Conservation (phyloP, 2,797 vertebrate species). For the Hyperoplus immaculatus region DNA sequence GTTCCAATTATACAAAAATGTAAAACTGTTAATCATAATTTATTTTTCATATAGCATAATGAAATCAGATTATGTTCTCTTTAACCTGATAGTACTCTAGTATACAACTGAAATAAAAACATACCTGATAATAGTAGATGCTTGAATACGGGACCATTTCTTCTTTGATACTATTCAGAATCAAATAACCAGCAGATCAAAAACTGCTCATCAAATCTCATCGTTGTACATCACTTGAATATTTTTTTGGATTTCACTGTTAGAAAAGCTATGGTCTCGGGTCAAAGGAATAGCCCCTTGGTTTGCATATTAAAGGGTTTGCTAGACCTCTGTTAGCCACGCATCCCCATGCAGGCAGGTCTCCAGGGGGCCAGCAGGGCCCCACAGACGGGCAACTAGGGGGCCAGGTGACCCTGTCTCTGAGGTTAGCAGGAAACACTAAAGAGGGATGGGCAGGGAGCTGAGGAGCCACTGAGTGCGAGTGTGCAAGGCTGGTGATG, state of each 20-base stretch:
- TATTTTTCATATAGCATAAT: constrained; percentile 12
- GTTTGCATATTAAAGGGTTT: constrained; percentile 82
- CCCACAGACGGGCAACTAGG: constrained; percentile 85
- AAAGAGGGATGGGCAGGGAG: constrained; percentile 86
- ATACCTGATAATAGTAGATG: constrained; percentile 36
- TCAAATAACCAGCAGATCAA: constrained; percentile 73
- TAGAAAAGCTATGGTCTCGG: constrained; percentile 78
- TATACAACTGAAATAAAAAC: constrained; percentile 41
- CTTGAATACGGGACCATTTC: constrained; percentile 38
- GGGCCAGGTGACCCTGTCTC: constrained; percentile 86
- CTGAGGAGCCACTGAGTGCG: constrained; percentile 86
- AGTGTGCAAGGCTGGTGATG: constrained; percentile 90
- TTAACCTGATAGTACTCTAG: constrained; percentile 35
- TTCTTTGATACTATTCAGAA: constrained; percentile 64
- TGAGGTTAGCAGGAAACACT: constrained; percentile 85
- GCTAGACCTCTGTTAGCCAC: constrained; percentile 80
- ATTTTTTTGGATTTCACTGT: constrained; percentile 74
- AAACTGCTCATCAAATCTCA: constrained; percentile 65
- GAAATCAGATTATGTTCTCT: constrained; percentile 35
- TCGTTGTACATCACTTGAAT: constrained; percentile 70
- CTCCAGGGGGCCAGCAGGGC: constrained; percentile 86
- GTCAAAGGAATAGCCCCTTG: constrained; percentile 81
- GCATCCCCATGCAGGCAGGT: constrained; percentile 82
- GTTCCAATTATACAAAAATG: constrained; percentile 57
- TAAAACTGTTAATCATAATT: constrained; percentile 46